Evolutionary conservation across 2,888 invertebrate genomes (phyloP).

Genomic region (Meiosimyza platycephala): DNA sequence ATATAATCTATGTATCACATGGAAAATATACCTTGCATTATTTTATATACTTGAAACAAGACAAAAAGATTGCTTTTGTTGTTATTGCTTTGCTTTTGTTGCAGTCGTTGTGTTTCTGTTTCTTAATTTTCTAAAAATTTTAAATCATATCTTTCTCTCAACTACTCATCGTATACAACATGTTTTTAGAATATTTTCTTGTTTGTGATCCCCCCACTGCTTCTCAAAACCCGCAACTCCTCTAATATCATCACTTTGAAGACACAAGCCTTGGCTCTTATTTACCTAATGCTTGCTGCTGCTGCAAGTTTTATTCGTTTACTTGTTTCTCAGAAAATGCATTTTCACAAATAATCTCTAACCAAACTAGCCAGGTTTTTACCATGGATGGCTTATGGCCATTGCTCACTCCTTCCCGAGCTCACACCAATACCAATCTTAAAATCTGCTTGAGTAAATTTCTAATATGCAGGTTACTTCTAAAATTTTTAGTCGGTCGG

Average conservation of each 20-base stretch:
- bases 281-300: slow-evolving; percentile 19
- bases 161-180: not conserved
- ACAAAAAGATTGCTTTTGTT: not conserved
- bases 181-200: slow-evolving; percentile 20
- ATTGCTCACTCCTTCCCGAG: not conserved
- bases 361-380: slow-evolving; percentile 6
- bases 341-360: slow-evolving; percentile 23
- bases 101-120: not conserved
- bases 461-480: slow-evolving; percentile 29
- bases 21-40: too few relatives aligned
- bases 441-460: slow-evolving; percentile 16
- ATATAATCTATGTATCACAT: too few relatives aligned
- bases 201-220: not conserved
- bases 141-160: not conserved
- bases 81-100: not conserved
- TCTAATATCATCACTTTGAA: not conserved
- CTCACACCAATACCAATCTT: slow-evolving; percentile 14
- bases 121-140: not conserved
- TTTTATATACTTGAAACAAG: not conserved
- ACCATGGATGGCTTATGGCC: not conserved
- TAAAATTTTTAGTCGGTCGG: slow-evolving; percentile 27
- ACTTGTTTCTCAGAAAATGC: slow-evolving; percentile 25
- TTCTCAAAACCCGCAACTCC: too few relatives aligned
- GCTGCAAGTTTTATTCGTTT: slow-evolving; percentile 17
- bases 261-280: slow-evolving; percentile 3